Percentiles rank a stretch among this genome's conserved stretches.
Evolutionary conservation across 2,113 vertebrate species (phyloP).

Genomic region (Pachyramphus minor): DNA sequence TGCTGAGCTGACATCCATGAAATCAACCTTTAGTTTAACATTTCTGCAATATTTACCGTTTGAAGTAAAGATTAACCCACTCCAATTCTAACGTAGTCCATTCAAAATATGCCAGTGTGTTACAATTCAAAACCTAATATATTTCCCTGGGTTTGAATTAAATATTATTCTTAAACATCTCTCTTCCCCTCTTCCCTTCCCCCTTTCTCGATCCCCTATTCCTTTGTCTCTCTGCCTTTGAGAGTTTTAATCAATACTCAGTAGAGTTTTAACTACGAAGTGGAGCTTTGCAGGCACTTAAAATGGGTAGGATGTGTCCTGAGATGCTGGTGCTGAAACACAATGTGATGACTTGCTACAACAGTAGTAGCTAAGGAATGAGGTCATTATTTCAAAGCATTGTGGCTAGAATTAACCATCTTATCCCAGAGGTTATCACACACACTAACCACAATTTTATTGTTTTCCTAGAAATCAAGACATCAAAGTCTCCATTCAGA

Average conservation of each 20-base stretch:
- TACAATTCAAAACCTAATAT: not conserved
- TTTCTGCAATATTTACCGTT: not conserved
- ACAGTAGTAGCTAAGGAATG: not conserved
- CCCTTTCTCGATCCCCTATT: not conserved
- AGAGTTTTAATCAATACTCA: not conserved
- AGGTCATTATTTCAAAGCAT: not conserved
- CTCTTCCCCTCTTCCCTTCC: accelerated
- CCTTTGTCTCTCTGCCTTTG: not conserved
- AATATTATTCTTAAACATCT: not conserved
- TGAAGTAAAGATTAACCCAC: not conserved
- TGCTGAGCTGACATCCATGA: not conserved
- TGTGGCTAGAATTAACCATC: not conserved
- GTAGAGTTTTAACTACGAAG: not conserved
- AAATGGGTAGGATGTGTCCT: not conserved
- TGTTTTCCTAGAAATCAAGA: not conserved
- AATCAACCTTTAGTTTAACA: not conserved
- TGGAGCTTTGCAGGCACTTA: not conserved
- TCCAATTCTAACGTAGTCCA: not conserved
- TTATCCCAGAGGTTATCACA: not conserved
- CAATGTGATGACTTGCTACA: not conserved
- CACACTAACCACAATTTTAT: not conserved
- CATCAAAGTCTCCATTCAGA: not conserved
- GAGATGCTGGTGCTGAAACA: not conserved
- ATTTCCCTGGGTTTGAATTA: not conserved
- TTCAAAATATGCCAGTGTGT: not conserved